Evolutionary conservation across 2,113 vertebrate species (phyloP).

Genomic region (Thermophis baileyi): DNA sequence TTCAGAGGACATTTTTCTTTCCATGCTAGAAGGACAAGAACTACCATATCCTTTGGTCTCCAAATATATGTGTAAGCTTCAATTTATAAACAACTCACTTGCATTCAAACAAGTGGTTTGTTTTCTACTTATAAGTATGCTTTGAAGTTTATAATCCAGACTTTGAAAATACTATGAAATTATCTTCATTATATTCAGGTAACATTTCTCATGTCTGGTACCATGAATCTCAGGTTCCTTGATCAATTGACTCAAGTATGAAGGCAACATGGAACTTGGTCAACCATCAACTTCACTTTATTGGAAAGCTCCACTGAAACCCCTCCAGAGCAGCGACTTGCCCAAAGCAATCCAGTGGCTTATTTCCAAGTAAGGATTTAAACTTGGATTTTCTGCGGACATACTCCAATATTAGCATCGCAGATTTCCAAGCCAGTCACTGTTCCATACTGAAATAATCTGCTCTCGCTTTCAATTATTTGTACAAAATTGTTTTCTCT

Average conservation of each 20-base stretch:
- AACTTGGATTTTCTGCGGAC: background rate
- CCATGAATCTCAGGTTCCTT: too few relatives aligned
- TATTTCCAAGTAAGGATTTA: background rate
- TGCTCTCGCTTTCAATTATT: background rate
- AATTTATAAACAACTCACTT: background rate
- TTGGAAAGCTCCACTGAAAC: background rate
- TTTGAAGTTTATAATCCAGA: background rate
- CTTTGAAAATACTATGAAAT: background rate
- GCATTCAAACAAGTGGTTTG: background rate
- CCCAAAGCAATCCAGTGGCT: background rate
- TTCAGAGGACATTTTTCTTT: background rate
- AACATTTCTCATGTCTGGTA: background rate
- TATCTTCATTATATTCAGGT: background rate
- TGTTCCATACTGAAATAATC: background rate
- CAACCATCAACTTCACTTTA: background rate
- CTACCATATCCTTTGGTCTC: background rate
- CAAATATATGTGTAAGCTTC: background rate
- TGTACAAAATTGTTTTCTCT: background rate
- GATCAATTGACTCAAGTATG: background rate
- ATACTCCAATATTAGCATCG: background rate
- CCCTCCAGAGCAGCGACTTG: background rate
- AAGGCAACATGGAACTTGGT: background rate
- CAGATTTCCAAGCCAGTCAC: background rate
- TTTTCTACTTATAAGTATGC: background rate
- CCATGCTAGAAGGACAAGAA: background rate